Percentiles rank a stretch among this genome's conserved stretches.
Evolutionary conservation across 2,888 invertebrate genomes (phyloP).

Genomic region (Tachina fera): DNA sequence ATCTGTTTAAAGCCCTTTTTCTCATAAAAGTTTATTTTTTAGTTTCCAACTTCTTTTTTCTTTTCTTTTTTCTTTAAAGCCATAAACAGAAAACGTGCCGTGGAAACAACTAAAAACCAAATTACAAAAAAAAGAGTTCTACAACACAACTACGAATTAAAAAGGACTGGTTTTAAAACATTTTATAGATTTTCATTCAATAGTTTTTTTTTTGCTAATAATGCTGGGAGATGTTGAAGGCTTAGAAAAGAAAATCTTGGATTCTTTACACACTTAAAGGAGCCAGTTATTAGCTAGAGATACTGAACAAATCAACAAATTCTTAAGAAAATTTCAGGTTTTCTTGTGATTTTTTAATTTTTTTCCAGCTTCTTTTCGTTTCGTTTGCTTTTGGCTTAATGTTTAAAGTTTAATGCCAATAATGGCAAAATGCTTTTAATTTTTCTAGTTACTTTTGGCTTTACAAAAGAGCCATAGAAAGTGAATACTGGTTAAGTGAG

Average conservation of each 20-base stretch:
- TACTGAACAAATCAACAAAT: conserved; percentile 45
- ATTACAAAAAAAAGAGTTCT: conserved; percentile 23
- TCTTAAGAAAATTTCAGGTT: conserved; percentile 71
- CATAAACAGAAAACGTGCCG: conserved; percentile 71
- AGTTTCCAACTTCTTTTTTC: background rate
- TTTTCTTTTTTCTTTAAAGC: conserved; percentile 20
- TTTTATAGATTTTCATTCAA: conserved; percentile 71
- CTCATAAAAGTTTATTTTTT: conserved; percentile 17
- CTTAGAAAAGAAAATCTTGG: conserved; percentile 59
- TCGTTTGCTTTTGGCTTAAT: conserved; percentile 23
- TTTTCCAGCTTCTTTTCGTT: background rate
- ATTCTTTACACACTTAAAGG: conserved; percentile 21
- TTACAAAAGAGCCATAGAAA: conserved; percentile 59
- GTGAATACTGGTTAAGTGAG: conserved; percentile 70
- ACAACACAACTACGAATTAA: conserved; percentile 56
- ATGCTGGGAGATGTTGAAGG: conserved; percentile 10
- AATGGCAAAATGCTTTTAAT: conserved; percentile 70
- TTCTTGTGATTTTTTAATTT: conserved; percentile 53
- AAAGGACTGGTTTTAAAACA: conserved; percentile 68
- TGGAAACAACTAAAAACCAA: conserved; percentile 35
- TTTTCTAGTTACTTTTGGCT: conserved; percentile 59
- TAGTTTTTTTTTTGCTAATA: conserved; percentile 48
- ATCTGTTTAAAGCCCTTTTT: conserved; percentile 69
- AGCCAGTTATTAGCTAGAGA: conserved; percentile 3
- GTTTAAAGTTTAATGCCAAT: conserved; percentile 64